Percentiles rank a stretch among this genome's conserved stretches.
phyloP scores from a whole-genome alignment of 1,140 invertebrate species.

The Akabosia matsudoensis region DNA sequence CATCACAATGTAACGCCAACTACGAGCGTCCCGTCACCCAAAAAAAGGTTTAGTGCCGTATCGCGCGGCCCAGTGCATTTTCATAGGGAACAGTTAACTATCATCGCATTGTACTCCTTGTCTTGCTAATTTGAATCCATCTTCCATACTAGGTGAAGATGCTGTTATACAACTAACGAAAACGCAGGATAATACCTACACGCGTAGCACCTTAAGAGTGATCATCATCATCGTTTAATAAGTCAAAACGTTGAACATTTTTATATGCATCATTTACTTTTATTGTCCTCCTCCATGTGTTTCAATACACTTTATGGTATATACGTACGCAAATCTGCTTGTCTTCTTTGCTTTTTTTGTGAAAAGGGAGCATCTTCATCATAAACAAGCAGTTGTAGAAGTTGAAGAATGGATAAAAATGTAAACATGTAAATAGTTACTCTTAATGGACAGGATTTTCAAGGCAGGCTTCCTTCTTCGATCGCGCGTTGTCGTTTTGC shows the following conservation, averaged over 20 bases:
- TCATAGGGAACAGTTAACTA: too few species aligned
- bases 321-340: not conserved
- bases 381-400: not conserved
- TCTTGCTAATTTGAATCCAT: not conserved
- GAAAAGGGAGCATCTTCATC: slow-evolving; percentile 3
- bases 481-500: not conserved
- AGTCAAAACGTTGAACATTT: too few species aligned
- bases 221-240: too few species aligned
- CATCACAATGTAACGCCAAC: not conserved
- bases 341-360: not conserved
- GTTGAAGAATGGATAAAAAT: not conserved
- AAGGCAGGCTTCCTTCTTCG: slow-evolving; percentile 19
- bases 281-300: not conserved
- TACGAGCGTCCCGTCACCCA: not conserved
- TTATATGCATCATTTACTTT: too few species aligned
- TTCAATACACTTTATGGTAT: too few species aligned
- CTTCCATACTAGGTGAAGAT: too few species aligned
- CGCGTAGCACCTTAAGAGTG: too few species aligned
- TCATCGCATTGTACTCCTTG: too few species aligned
- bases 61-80: too few species aligned
- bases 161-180: too few species aligned
- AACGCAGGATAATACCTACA: too few species aligned
- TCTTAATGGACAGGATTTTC: not conserved
- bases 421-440: not conserved
- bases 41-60: too few species aligned